A percentile compares a stretch with the other conserved stretches of the same genome.
Conservation (phyloP, 2,888 invertebrate genomes). For the Tiphia femorata region DNA sequence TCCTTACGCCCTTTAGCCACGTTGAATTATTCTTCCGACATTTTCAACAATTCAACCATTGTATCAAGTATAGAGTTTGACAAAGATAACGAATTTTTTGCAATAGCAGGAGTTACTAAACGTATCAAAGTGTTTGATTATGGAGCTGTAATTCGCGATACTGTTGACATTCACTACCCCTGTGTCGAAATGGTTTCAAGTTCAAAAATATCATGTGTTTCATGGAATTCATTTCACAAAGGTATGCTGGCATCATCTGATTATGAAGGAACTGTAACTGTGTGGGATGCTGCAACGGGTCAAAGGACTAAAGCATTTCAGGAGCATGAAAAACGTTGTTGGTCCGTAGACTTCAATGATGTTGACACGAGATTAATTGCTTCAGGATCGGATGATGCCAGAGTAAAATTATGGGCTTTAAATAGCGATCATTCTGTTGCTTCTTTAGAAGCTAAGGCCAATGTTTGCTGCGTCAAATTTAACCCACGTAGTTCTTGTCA, state of each 20-base stretch:
- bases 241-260: constrained; percentile 90
- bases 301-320: constrained; percentile 81
- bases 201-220: constrained; percentile 94
- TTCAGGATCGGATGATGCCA: constrained; percentile 92
- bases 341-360: constrained; percentile 96
- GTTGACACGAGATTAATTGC: constrained; percentile 91
- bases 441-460: constrained; percentile 92
- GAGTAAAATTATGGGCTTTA: constrained; percentile 94
- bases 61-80: constrained; percentile 96
- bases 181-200: constrained; percentile 90
- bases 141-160: constrained; percentile 84
- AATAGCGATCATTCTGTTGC: constrained; percentile 88
- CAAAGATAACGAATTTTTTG: constrained; percentile 95
- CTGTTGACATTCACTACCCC: constrained; percentile 93
- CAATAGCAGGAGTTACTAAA: constrained; percentile 95
- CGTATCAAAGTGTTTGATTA: constrained; percentile 95
- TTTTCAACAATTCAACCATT: constrained; percentile 87
- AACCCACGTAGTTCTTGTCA: constrained; percentile 88
- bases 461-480: constrained; percentile 95
- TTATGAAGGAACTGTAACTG: constrained; percentile 93
- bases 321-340: constrained; percentile 95
- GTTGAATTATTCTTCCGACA: constrained; percentile 89
- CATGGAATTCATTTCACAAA: constrained; percentile 94
- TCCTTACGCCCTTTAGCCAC: constrained; percentile 86
- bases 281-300: constrained; percentile 91